Evolutionary conservation across 2,113 vertebrate genomes (phyloP).

Genomic region (Xerus inauris): DNA sequence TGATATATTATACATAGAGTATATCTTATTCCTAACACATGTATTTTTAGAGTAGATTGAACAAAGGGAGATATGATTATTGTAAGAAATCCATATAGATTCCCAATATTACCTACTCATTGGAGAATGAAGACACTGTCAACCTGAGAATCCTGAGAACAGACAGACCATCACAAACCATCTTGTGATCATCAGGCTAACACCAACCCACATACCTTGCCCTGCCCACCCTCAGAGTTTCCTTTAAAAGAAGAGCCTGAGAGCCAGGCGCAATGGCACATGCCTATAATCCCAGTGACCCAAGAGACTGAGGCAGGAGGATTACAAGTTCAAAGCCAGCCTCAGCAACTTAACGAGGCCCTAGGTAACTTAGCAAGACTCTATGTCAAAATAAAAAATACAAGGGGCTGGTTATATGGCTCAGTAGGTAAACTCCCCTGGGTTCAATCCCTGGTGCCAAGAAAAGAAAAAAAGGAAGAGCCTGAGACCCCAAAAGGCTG

Average conservation of each 20-base stretch:
- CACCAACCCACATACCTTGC: not conserved
- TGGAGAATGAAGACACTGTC: not conserved
- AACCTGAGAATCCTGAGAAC: not conserved
- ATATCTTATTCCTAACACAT: not conserved
- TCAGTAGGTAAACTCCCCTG: too few species aligned
- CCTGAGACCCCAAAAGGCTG: not conserved
- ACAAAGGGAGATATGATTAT: not conserved
- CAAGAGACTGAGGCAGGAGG: too few species aligned
- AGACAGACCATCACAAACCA: too few species aligned
- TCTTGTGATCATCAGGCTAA: not conserved
- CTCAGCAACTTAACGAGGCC: too few species aligned
- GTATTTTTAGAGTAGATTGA: not conserved
- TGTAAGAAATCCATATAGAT: not conserved
- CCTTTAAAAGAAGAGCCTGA: not conserved
- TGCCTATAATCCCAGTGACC: too few species aligned
- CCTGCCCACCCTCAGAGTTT: not conserved
- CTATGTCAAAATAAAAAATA: too few species aligned
- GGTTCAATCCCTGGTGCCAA: too few species aligned
- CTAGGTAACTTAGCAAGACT: too few species aligned
- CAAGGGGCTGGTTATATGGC: too few species aligned
- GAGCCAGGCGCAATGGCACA: not conserved
- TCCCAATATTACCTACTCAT: not conserved
- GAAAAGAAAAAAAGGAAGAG: too few species aligned
- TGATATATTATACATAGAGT: too few species aligned
- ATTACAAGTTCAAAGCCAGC: too few species aligned